A percentile compares a stretch with the other conserved stretches of the same genome.
Evolutionary conservation across 2,888 invertebrate species (phyloP).

Genomic region (Laothoe populi): DNA sequence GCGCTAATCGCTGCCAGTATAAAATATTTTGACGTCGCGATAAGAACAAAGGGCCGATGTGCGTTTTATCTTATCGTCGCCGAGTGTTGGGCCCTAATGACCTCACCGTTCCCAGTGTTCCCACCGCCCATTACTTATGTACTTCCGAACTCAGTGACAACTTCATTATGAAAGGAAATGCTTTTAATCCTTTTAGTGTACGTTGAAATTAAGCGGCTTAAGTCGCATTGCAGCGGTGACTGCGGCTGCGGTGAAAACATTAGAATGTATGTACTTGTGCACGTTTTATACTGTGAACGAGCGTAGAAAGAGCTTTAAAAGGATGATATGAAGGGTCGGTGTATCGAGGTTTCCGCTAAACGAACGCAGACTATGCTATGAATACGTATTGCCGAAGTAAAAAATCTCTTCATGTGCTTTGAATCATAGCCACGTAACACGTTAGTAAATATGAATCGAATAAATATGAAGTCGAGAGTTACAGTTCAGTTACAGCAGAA

Average conservation of each 20-base stretch:
- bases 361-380: constrained; percentile 20
- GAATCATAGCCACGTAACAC: constrained; percentile 8
- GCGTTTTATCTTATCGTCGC: constrained; percentile 72
- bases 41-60: constrained; percentile 72
- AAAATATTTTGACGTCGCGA: constrained; percentile 81
- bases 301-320: constrained; percentile 20
- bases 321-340: constrained; percentile 23
- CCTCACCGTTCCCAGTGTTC: constrained; percentile 51
- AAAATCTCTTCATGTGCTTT: constrained; percentile 22
- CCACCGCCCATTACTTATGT: constrained; percentile 49
- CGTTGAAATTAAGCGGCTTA: constrained; percentile 29
- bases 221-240: constrained; percentile 22
- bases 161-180: constrained; percentile 57
- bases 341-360: constrained; percentile 19
- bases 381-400: constrained; percentile 17
- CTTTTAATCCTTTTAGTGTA: constrained; percentile 31
- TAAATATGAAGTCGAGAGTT: neutral
- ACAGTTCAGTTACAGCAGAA: too few relatives aligned
- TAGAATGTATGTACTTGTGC: constrained; percentile 27
- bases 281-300: constrained; percentile 19
- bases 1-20: constrained; percentile 65
- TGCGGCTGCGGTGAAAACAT: constrained; percentile 25
- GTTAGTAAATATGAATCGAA: neutral
- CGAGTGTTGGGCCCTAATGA: constrained; percentile 74
- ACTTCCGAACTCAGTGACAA: constrained; percentile 62